phyloP scores from a whole-genome alignment of 2,113 vertebrate species.

The Oryzias melastigma region DNA sequence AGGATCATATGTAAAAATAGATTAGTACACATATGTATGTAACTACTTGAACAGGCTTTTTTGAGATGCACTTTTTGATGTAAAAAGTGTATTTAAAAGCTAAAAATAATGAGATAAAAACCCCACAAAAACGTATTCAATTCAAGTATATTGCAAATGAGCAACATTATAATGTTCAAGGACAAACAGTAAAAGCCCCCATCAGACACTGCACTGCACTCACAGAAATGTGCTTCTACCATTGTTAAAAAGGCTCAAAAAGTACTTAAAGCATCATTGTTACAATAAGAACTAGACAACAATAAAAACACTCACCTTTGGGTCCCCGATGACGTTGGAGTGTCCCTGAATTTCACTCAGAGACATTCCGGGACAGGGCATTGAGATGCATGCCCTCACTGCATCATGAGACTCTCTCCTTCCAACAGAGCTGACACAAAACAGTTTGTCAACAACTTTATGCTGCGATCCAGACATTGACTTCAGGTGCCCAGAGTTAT shows the following conservation, averaged over 20 bases:
- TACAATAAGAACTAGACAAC: too few species aligned
- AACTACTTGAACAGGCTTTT: neutral
- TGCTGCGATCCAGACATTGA: constrained; percentile 80
- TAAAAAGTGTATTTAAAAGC: neutral
- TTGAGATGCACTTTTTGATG: neutral
- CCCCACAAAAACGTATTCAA: too few species aligned
- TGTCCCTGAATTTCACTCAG: constrained; percentile 81
- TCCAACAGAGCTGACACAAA: constrained; percentile 83
- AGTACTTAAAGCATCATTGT: too few species aligned
- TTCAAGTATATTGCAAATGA: too few species aligned
- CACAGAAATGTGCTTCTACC: too few species aligned
- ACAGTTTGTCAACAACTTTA: constrained; percentile 72
- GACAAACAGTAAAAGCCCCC: too few species aligned
- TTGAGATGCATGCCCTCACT: constrained; percentile 78
- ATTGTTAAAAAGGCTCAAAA: too few species aligned
- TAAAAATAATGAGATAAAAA: neutral
- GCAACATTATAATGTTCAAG: too few species aligned
- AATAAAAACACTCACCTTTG: constrained; percentile 78
- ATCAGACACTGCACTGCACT: too few species aligned
- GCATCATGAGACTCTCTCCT: constrained; percentile 85
- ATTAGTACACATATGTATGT: neutral
- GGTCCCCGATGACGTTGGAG: constrained; percentile 75
- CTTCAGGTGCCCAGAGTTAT: constrained; percentile 81
- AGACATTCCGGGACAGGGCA: constrained; percentile 81
- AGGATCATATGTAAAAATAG: too few species aligned